These are phyloP conservation scores for Perithous albicinctus DNA, from an alignment of 2,888 invertebrate species.

Conservation along the genomic window DNA sequence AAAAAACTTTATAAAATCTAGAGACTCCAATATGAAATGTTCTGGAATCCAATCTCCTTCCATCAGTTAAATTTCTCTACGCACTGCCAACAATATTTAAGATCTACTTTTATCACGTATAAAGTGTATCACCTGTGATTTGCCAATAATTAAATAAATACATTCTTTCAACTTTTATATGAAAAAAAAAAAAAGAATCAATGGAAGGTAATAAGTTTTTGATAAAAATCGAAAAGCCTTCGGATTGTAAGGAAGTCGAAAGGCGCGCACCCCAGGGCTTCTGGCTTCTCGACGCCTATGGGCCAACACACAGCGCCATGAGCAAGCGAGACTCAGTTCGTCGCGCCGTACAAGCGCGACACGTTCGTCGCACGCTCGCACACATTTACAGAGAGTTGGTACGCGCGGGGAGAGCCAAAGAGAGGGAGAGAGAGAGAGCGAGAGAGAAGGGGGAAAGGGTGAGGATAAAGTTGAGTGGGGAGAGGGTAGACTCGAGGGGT, in stretches of 20 bases:
- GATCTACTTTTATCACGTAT: no score
- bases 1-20: no score
- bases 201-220: conserved; percentile 55
- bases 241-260: conserved; percentile 17
- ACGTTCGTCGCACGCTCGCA: conserved; percentile 52
- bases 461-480: conserved; percentile 42
- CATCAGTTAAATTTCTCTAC: no score
- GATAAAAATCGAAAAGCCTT: conserved; percentile 48
- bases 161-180: no score
- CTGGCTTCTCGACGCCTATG: conserved; percentile 67
- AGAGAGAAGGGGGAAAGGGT: conserved; percentile 44
- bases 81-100: no score
- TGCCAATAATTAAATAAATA: no score
- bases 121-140: no score
- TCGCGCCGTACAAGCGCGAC: conserved; percentile 70
- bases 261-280: conserved; percentile 32
- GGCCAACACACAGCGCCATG: conserved; percentile 71
- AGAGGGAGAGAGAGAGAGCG: not conserved
- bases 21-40: no score
- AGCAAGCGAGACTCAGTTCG: conserved; percentile 61
- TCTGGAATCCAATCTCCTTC: no score
- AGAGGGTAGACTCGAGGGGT: conserved; percentile 59
- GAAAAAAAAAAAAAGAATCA: conserved; percentile 21
- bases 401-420: conserved; percentile 49
- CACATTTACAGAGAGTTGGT: conserved; percentile 41